Evolutionary conservation across 2,888 invertebrate genomes (phyloP).

Genomic region (Phengaris alcon): DNA sequence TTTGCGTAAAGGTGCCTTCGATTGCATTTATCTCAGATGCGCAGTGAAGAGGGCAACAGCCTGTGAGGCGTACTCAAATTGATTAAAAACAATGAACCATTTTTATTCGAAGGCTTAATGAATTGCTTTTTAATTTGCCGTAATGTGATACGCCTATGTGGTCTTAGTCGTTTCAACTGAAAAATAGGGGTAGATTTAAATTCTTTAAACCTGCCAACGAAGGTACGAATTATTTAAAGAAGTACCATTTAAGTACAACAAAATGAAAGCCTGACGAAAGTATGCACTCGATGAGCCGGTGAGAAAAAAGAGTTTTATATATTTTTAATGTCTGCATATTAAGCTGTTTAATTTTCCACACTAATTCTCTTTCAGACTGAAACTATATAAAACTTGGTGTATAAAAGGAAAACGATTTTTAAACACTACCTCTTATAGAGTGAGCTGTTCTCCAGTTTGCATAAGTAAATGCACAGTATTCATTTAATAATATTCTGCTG

Average conservation of each 20-base stretch:
- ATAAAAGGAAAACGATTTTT: constrained; percentile 26
- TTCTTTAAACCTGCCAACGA: background rate
- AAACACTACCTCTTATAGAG: constrained; percentile 30
- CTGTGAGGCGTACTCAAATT: constrained; percentile 3
- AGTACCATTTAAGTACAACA: background rate
- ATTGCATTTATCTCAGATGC: constrained; percentile 24
- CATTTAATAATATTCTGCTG: constrained; percentile 39
- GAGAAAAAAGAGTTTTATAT: background rate
- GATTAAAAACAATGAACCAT: constrained; percentile 23
- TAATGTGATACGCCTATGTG: background rate
- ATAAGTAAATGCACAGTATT: constrained; percentile 35
- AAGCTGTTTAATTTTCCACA: constrained; percentile 12
- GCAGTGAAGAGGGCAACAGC: background rate
- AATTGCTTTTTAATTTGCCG: background rate
- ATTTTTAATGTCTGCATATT: constrained; percentile 7
- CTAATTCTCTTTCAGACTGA: constrained; percentile 3
- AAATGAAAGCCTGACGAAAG: background rate
- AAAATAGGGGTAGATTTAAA: background rate
- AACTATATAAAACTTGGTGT: constrained; percentile 14
- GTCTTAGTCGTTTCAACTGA: background rate
- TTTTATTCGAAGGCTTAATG: background rate
- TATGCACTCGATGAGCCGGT: background rate
- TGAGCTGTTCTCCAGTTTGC: constrained; percentile 28
- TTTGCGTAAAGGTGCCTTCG: constrained; percentile 32
- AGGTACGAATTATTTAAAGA: background rate